These are phyloP conservation scores for Trichonephila inaurata DNA, from an alignment of 1,140 invertebrate genomes.

Conservation along the genomic window DNA sequence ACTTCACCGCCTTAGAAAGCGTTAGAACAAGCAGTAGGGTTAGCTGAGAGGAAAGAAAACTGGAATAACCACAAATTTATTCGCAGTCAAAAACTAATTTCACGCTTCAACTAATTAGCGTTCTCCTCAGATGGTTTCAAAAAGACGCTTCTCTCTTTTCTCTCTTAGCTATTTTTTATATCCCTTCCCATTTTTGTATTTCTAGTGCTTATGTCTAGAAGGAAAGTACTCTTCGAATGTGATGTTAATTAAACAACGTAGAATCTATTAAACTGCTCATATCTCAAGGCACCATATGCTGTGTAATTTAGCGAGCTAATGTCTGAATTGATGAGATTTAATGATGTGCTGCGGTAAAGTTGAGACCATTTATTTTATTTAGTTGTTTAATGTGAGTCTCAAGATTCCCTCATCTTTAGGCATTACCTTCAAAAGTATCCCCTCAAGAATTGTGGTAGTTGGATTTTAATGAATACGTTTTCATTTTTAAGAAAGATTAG, in stretches of 20 bases:
- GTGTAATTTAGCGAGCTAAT: constrained; percentile 59
- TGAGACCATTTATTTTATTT: constrained; percentile 26
- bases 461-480: not conserved
- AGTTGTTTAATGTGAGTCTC: constrained; percentile 1
- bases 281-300: constrained; percentile 62
- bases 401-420: not conserved
- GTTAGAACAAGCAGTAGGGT: not conserved
- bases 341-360: constrained; percentile 36
- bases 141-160: not conserved
- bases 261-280: constrained; percentile 54
- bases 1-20: not conserved
- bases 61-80: constrained; percentile 69
- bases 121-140: constrained; percentile 8
- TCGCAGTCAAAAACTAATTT: constrained; percentile 72
- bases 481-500: too few relatives aligned
- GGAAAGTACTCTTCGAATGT: constrained; percentile 8
- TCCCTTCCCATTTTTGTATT: constrained; percentile 29
- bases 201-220: not conserved
- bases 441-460: not conserved
- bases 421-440: not conserved
- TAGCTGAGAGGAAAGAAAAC: constrained; percentile 8
- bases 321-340: constrained; percentile 70
- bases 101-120: constrained; percentile 67
- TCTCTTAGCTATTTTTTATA: constrained; percentile 22
- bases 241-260: constrained; percentile 70